Percentiles rank a stretch among this genome's conserved stretches.
These are phyloP conservation scores for Andrena marginata DNA, from an alignment of 2,888 invertebrate genomes.

Conservation along the genomic window DNA sequence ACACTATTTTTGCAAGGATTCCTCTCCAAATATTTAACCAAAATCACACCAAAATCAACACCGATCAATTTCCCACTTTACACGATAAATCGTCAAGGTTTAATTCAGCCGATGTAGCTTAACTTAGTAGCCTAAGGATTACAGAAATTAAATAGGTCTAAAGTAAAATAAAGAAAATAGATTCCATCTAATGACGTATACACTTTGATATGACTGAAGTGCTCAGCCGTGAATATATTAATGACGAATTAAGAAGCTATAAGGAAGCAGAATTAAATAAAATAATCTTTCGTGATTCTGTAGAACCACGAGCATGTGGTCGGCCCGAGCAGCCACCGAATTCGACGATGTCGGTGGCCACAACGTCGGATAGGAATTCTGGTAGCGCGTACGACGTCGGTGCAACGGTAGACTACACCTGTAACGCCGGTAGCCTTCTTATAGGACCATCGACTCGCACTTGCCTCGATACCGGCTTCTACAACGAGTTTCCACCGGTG, in stretches of 20 bases:
- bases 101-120: too few relatives aligned
- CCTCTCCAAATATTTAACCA: too few relatives aligned
- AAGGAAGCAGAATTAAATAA: not conserved
- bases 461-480: constrained; percentile 96
- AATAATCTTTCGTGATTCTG: constrained; percentile 47
- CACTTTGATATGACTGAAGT: too few relatives aligned
- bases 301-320: constrained; percentile 96
- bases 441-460: constrained; percentile 94
- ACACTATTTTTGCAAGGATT: too few relatives aligned
- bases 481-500: constrained; percentile 96
- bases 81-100: too few relatives aligned
- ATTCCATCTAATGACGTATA: too few relatives aligned
- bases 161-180: too few relatives aligned
- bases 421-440: constrained; percentile 94
- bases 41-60: too few relatives aligned
- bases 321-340: constrained; percentile 97
- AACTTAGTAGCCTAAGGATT: too few relatives aligned
- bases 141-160: too few relatives aligned
- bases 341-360: constrained; percentile 91
- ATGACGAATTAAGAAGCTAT: not conserved
- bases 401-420: constrained; percentile 92
- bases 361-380: constrained; percentile 86
- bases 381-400: constrained; percentile 91
- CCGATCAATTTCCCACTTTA: too few relatives aligned
- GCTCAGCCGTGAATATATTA: not conserved